phyloP scores from a whole-genome alignment of 2,797 vertebrate species.

The Decapterus maruadsi region DNA sequence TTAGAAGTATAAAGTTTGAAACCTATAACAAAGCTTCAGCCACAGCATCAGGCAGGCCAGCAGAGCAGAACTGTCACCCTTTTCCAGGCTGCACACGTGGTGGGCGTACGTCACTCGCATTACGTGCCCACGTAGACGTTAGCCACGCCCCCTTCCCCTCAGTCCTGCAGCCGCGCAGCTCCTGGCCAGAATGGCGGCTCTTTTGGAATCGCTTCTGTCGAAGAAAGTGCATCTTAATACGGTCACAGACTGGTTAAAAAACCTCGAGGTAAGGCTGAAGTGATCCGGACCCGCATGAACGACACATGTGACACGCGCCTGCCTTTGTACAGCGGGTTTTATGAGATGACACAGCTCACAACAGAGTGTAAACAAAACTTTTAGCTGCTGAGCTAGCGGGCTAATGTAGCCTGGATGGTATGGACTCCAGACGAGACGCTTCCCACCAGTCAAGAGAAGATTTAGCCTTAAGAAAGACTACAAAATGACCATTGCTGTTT shows the following conservation, averaged over 20 bases:
- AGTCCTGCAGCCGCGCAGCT: slow-evolving; percentile 55
- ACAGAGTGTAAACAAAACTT: slow-evolving; percentile 83
- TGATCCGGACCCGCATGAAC: accelerated
- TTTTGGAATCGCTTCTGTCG: slow-evolving; percentile 92
- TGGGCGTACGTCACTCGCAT: slow-evolving; percentile 7
- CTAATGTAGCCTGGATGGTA: slow-evolving; percentile 33
- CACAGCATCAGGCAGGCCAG: too few relatives aligned
- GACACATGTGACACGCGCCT: accelerated
- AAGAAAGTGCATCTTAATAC: slow-evolving; percentile 85
- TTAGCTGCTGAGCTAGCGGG: slow-evolving; percentile 68
- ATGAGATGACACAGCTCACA: slow-evolving; percentile 64
- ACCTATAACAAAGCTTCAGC: neutral
- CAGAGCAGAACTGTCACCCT: neutral
- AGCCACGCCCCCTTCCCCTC: slow-evolving; percentile 51
- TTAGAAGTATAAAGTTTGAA: neutral
- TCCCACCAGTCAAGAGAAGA: neutral
- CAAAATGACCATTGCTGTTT: neutral
- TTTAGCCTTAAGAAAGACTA: neutral
- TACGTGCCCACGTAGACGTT: slow-evolving; percentile 41
- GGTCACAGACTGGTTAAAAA: slow-evolving; percentile 88
- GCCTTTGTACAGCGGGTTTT: neutral
- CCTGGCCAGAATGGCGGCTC: slow-evolving; percentile 91
- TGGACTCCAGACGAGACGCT: slow-evolving; percentile 5
- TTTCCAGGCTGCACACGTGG: neutral
- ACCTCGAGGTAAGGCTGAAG: slow-evolving; percentile 66